Percentiles rank a stretch among this genome's conserved stretches.
Evolutionary conservation across 2,797 vertebrate genomes (phyloP).

Genomic region (Neosilurus hyrtlii): DNA sequence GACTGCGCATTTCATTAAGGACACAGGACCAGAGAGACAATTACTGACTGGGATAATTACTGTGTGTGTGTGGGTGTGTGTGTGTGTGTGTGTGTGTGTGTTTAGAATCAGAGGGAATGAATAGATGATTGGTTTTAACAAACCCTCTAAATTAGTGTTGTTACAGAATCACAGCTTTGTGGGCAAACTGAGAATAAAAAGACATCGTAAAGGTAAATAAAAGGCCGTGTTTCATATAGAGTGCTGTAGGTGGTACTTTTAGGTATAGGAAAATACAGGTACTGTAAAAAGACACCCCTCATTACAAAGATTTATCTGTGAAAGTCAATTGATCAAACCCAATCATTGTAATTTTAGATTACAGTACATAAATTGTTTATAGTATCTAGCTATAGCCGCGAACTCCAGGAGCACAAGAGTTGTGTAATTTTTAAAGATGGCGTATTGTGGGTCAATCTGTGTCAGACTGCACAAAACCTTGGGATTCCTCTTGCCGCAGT

Average conservation of each 20-base stretch:
- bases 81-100: slow-evolving; percentile 19
- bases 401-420: no score
- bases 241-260: not conserved
- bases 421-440: no score
- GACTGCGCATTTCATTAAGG: not conserved
- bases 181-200: slow-evolving; percentile 26
- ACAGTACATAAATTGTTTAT: no score
- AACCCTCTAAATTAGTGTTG: slow-evolving; percentile 34
- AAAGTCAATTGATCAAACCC: no score
- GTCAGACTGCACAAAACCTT: no score
- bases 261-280: no score
- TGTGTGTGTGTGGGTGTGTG: slow-evolving; percentile 18
- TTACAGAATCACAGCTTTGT: slow-evolving; percentile 25
- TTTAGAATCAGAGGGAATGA: slow-evolving; percentile 31
- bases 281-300: no score
- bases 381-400: no score
- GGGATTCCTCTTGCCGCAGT: no score
- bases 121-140: slow-evolving; percentile 42
- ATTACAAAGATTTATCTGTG: no score
- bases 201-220: not conserved
- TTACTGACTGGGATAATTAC: slow-evolving; percentile 40
- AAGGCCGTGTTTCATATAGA: not conserved
- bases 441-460: no score
- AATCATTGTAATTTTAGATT: no score
- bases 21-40: not conserved